Evolutionary conservation across 2,888 invertebrate species (phyloP), one percentile per base, ranked within the genome.

Genomic region (Papilio elwesi): DNA sequence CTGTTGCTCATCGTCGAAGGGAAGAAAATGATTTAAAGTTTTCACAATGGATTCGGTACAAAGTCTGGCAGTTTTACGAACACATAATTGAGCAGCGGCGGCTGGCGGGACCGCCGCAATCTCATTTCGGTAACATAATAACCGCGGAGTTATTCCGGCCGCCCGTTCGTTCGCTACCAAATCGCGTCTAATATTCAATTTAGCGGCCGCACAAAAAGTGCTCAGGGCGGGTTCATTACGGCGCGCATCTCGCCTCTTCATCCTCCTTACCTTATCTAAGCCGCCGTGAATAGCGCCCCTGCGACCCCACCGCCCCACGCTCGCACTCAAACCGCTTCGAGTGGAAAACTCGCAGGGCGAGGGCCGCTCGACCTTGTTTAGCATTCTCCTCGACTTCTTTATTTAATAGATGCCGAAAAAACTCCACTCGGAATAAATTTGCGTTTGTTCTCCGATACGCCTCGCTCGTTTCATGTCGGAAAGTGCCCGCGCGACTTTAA

Each of bases 141-240:
- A 91, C 91, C 88, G 87, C 90, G 90, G 90, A 92, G 92, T 92
- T 91, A 92, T 92, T 89, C 89, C 90, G 85, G 87, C 87, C 90
- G 90, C 90, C 87, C 90, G 90, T 87, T 92, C 89, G 87, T 91
- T 91, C 90, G 88, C 91, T 89, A 90, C 90, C 89, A 90, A 91
- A 93, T 92, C 92, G 92, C 89, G 90, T 90, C 91, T 93, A 92
- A 93, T 92, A 93, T 93, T 93, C 92, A 93, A 93, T 93, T 93
- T 93, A 89, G 89, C 86, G 85, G 87, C 86, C 92, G 89, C 91
- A 92, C 92, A 93, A 93, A 93, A 93, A 93, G 89, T 91, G 91
- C 89, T 92, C 85, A 84, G 88, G 90, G 92, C 85, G 87, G 92
- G 93, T 93, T 93, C 93, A 92, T 93, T 93, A 93, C 90, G 90